These are phyloP conservation scores for Conistra vaccinii DNA, from an alignment of 2,888 invertebrate species.

Conservation along the genomic window DNA sequence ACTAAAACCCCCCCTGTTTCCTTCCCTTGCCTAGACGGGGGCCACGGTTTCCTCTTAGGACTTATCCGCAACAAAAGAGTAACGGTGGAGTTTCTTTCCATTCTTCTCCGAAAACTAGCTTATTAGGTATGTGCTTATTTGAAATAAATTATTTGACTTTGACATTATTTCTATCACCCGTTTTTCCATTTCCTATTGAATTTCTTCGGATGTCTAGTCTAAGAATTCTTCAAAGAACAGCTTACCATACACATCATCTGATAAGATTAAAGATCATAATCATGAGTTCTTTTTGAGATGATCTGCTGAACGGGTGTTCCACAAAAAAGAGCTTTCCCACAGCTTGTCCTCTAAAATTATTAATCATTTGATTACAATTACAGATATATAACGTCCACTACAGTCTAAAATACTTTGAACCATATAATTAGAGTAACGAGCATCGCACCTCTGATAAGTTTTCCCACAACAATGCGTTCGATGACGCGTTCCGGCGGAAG, in stretches of 20 bases:
- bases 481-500: constrained; percentile 83
- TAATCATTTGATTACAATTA: constrained; percentile 46
- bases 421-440: constrained; percentile 65
- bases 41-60: too few relatives aligned
- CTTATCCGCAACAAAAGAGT: too few relatives aligned
- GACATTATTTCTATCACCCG: neutral
- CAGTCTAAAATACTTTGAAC: constrained; percentile 49
- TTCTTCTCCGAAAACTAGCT: too few relatives aligned
- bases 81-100: too few relatives aligned
- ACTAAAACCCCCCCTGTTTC: too few relatives aligned
- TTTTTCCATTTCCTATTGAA: neutral
- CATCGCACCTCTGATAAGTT: constrained; percentile 75
- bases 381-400: constrained; percentile 35
- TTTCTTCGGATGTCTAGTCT: neutral
- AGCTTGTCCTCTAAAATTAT: neutral
- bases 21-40: too few relatives aligned
- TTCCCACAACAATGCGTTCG: constrained; percentile 81
- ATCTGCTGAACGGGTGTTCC: neutral
- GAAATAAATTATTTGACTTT: too few relatives aligned
- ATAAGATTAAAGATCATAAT: neutral
- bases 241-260: neutral
- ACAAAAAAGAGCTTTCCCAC: constrained; percentile 32
- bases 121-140: too few relatives aligned
- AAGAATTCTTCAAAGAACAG: neutral
- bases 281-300: neutral